Percentiles rank a stretch among this genome's conserved stretches.
Evolutionary conservation across 2,797 vertebrate genomes (phyloP).

Genomic region (Columba guinea): DNA sequence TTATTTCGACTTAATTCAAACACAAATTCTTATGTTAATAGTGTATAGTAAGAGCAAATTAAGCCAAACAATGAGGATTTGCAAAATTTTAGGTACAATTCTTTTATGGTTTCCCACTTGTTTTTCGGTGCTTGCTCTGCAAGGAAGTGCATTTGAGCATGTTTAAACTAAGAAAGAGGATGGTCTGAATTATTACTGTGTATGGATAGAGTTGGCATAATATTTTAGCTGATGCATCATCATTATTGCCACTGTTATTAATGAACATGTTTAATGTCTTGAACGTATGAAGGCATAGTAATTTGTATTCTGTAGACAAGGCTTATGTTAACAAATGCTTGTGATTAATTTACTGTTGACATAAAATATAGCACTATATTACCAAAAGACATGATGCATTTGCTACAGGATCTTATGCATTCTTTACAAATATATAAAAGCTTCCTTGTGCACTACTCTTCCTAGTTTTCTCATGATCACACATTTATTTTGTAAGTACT

Average conservation of each 20-base stretch:
- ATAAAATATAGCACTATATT: not conserved
- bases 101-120: not conserved
- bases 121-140: not conserved
- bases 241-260: not conserved
- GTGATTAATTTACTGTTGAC: not conserved
- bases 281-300: not conserved
- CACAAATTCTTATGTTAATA: not conserved
- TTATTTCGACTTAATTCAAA: not conserved
- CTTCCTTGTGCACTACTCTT: not conserved
- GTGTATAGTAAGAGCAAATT: not conserved
- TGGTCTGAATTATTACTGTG: not conserved
- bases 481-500: not conserved
- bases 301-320: not conserved
- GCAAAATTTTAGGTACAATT: not conserved
- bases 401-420: not conserved
- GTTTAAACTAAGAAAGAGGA: not conserved
- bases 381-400: not conserved
- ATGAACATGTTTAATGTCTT: not conserved
- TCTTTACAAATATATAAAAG: not conserved
- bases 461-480: not conserved
- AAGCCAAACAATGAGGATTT: not conserved
- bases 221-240: not conserved
- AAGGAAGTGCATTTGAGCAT: not conserved
- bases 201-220: not conserved
- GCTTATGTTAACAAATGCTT: not conserved